These are phyloP conservation scores for Astyanax mexicanus DNA, from an alignment of 2,797 vertebrate genomes.

Conservation along the genomic window DNA sequence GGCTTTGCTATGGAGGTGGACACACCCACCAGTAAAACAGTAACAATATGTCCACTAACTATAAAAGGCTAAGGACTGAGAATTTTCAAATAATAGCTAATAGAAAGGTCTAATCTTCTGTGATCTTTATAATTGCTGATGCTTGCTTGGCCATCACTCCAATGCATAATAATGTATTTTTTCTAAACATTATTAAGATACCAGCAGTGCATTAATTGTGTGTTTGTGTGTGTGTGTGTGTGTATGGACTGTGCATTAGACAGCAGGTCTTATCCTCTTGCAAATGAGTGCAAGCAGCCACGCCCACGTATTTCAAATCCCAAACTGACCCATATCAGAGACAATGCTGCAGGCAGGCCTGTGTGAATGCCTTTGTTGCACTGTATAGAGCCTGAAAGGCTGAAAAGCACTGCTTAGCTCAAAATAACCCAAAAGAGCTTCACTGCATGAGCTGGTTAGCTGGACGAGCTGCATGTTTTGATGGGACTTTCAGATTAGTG, in stretches of 20 bases:
- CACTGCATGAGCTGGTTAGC: neutral
- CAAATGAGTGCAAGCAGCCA: conserved; percentile 25
- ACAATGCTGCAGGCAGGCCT: neutral
- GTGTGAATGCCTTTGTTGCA: neutral
- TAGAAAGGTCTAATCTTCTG: too few relatives aligned
- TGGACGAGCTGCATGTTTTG: neutral
- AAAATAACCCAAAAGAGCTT: neutral
- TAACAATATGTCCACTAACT: too few relatives aligned
- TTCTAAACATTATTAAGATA: neutral
- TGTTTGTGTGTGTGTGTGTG: too few relatives aligned
- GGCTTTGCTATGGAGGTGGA: too few relatives aligned
- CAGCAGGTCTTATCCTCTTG: neutral
- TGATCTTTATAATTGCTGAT: too few relatives aligned
- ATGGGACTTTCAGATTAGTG: too few relatives aligned
- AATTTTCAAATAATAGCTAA: too few relatives aligned
- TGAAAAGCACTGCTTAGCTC: neutral
- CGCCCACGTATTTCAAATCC: conserved; percentile 38
- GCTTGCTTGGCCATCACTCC: too few relatives aligned
- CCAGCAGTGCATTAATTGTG: neutral
- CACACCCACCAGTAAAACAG: too few relatives aligned
- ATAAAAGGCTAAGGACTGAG: too few relatives aligned
- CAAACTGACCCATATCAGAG: conserved; percentile 10
- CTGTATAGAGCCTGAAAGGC: neutral
- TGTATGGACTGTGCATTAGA: neutral
- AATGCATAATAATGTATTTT: too few relatives aligned